Conservation (phyloP, 2,113 vertebrate species). For the Noturus placidus region DNA sequence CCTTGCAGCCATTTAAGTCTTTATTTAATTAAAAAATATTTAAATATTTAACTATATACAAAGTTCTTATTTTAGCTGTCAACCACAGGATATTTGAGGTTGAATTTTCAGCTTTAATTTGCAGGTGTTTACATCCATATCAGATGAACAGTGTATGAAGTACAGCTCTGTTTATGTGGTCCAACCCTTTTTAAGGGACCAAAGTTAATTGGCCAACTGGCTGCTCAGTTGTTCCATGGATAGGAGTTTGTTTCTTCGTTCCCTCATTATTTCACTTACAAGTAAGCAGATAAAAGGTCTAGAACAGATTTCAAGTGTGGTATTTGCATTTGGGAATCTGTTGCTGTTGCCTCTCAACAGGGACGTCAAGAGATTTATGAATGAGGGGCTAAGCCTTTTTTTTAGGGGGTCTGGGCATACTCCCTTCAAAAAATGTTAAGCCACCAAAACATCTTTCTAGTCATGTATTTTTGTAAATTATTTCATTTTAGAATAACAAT, state of each 20-base stretch:
- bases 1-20: neutral
- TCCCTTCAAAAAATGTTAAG: no score
- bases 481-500: no score
- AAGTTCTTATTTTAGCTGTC: neutral
- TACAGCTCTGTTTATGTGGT: neutral
- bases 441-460: no score
- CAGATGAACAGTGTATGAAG: neutral
- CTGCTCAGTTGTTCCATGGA: neutral
- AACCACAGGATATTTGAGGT: neutral
- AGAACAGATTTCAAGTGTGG: neutral
- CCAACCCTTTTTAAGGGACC: neutral
- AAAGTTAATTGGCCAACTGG: neutral
- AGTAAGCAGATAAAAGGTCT: neutral
- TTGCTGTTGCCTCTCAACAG: neutral
- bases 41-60: neutral
- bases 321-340: neutral
- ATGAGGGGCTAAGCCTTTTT: no score
- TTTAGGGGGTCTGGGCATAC: no score
- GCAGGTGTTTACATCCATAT: neutral
- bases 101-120: neutral
- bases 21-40: neutral
- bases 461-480: no score
- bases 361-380: no score
- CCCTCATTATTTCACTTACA: neutral
- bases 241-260: neutral